Conservation (phyloP, 2,888 invertebrate genomes). For the Stenodema calcarata region DNA sequence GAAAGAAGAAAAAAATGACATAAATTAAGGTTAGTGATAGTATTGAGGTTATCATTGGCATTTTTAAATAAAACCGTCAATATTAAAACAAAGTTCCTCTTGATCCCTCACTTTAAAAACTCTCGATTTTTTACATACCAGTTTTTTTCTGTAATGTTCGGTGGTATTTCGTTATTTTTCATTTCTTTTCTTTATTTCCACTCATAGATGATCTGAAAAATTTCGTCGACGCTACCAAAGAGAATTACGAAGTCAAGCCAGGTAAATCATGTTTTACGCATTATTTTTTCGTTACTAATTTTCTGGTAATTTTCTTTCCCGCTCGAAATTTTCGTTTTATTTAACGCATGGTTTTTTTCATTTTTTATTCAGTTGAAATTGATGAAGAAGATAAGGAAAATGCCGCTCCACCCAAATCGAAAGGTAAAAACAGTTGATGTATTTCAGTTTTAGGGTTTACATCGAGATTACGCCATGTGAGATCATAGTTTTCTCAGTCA, state of each 20-base stretch:
- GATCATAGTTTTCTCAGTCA: too few species aligned
- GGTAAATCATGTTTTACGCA: constrained; percentile 39
- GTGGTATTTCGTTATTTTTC: constrained; percentile 55
- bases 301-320: not conserved
- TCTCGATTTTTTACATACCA: too few species aligned
- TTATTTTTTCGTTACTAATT: not conserved
- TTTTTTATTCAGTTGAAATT: constrained; percentile 45
- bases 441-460: too few species aligned
- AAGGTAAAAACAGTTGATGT: not conserved
- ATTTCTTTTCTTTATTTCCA: constrained; percentile 58
- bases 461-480: too few species aligned
- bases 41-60: too few species aligned
- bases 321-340: constrained; percentile 48
- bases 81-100: too few species aligned
- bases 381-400: constrained; percentile 55
- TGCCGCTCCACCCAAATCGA: constrained; percentile 17
- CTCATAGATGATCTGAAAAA: constrained; percentile 54
- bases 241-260: constrained; percentile 43
- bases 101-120: too few species aligned
- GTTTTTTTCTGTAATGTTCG: not conserved
- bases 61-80: too few species aligned
- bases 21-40: too few species aligned
- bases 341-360: constrained; percentile 45
- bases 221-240: constrained; percentile 51
- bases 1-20: too few species aligned